Evolutionary conservation across 2,113 vertebrate species (phyloP).

Genomic region (Telmatochromis sp.): DNA sequence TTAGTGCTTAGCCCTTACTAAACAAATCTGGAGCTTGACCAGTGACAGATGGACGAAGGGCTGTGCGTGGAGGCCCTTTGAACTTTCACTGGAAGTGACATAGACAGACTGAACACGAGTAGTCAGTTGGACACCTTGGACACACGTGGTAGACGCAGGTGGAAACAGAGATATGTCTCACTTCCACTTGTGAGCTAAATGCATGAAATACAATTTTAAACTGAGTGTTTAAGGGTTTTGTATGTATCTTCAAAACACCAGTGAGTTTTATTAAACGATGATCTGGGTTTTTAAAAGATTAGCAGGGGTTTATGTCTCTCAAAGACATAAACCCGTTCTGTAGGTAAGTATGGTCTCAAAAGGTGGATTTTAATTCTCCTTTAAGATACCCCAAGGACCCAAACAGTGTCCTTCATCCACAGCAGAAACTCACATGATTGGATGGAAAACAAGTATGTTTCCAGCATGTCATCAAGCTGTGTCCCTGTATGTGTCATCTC

Average conservation of each 20-base stretch:
- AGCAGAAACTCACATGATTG: background rate
- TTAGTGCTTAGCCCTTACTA: background rate
- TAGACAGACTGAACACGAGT: background rate
- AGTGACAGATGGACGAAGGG: background rate
- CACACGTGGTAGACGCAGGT: background rate
- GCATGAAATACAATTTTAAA: background rate
- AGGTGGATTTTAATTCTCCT: background rate
- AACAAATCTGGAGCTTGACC: background rate
- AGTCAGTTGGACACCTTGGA: background rate
- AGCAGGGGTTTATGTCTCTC: background rate
- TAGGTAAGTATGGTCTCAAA: background rate
- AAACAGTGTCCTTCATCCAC: background rate
- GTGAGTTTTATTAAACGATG: background rate
- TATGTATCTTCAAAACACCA: background rate
- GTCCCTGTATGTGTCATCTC: background rate
- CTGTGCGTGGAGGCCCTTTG: background rate
- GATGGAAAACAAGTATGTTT: background rate
- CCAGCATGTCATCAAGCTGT: background rate
- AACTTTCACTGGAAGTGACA: background rate
- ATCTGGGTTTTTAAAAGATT: background rate
- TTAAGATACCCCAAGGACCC: background rate
- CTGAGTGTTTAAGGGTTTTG: background rate
- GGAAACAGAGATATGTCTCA: background rate
- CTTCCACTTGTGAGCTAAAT: background rate
- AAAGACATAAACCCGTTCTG: background rate